A percentile compares a stretch with the other conserved stretches of the same genome.
Conservation (phyloP, 2,113 vertebrate species). For the Ailuropoda melanoleuca region DNA sequence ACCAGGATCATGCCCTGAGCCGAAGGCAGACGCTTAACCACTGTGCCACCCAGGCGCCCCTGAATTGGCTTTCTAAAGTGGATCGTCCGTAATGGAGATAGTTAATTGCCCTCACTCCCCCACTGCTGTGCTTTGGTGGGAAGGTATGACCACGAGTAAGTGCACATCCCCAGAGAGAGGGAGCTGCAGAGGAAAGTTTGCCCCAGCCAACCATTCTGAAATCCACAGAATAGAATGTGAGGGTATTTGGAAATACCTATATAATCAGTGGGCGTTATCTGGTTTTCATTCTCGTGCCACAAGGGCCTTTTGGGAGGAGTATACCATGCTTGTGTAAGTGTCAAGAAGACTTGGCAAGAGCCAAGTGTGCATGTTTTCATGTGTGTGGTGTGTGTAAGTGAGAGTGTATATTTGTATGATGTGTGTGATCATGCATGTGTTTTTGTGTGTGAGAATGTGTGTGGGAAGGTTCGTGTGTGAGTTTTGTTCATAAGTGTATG, state of each 20-base stretch:
- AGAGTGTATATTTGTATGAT: background rate
- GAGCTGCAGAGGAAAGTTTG: constrained; percentile 5
- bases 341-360: background rate
- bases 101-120: background rate
- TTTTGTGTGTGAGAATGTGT: background rate
- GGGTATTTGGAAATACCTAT: constrained; percentile 56
- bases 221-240: constrained; percentile 43
- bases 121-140: background rate
- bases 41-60: too few species aligned
- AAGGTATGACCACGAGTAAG: constrained; percentile 47
- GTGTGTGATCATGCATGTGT: background rate
- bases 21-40: too few species aligned
- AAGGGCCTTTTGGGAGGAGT: background rate
- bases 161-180: constrained; percentile 27
- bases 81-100: background rate
- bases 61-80: background rate
- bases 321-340: background rate
- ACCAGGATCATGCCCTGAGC: too few species aligned
- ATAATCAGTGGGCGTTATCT: background rate
- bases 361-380: background rate
- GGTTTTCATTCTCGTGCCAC: constrained; percentile 30
- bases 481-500: background rate
- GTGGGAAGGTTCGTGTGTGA: background rate
- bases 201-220: background rate
- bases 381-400: background rate